Evolutionary conservation across 2,888 invertebrate species (phyloP).

Genomic region (Chaetogeoica ovagalla): DNA sequence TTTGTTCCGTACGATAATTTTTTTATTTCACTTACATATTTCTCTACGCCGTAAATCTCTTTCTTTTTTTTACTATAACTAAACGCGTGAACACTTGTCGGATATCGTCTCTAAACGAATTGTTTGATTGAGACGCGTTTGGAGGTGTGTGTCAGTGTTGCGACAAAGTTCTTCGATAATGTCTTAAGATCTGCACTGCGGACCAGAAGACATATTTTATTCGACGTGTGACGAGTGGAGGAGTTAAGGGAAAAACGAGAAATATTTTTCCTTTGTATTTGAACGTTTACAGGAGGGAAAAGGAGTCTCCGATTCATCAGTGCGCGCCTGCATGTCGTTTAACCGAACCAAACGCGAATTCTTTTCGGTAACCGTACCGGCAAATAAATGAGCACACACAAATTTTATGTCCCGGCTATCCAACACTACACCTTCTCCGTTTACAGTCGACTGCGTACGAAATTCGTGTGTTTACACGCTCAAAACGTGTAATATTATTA

Average conservation of each 20-base stretch:
- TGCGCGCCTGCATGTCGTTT: background rate
- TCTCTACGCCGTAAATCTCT: too few relatives aligned
- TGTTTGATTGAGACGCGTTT: too few relatives aligned
- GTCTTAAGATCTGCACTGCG: too few relatives aligned
- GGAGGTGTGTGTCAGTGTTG: too few relatives aligned
- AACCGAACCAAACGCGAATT: background rate
- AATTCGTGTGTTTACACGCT: background rate
- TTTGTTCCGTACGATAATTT: too few relatives aligned
- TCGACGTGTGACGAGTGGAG: background rate
- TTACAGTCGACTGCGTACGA: constrained; percentile 6
- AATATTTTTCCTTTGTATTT: background rate
- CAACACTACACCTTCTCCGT: background rate
- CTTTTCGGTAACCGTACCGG: background rate
- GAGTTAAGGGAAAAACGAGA: background rate
- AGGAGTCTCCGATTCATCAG: background rate
- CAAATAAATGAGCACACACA: constrained; percentile 4
- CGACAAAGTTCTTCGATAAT: too few relatives aligned
- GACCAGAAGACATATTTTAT: too few relatives aligned
- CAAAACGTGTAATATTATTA: background rate
- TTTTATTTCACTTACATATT: too few relatives aligned
- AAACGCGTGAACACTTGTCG: too few relatives aligned
- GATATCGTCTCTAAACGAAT: too few relatives aligned
- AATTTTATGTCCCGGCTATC: background rate
- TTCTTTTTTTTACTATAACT: too few relatives aligned
- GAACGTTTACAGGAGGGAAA: background rate